Base-by-base conservation (phyloP, 2,113 vertebrate genomes). In the Ptyas mucosa region DNA sequence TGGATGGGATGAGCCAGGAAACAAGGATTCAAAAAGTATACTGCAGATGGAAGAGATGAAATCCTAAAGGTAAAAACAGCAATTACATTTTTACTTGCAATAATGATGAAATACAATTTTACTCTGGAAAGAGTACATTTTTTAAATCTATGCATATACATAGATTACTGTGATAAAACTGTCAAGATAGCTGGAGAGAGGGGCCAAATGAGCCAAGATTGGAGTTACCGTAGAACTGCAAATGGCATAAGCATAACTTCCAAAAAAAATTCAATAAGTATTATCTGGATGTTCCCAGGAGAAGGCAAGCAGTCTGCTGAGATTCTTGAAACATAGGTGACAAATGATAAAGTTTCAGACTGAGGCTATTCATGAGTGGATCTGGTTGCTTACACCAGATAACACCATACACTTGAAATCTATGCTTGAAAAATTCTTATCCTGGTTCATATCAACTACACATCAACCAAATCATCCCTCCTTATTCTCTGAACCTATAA, bases 1-100 rank as follows among this genome's bases (percentile, higher is more conserved):
- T 88, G 98, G 97, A 94, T 99, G 99, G 2, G 99, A 99, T 34
- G 98, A 99, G 88, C 99, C 99, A 4, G 98, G 98, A 96, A 98
- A 98, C 53, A 99, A 93, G 7, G 97, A 97, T 89, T 98, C 98
- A 94, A 99, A 98, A 90, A 99, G 98, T 88, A 91, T 98, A 95
- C 95, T 97, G 95, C 98, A 98, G 86, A 99, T 52, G 96, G 99
- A 98, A 61, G 95, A 95, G 96, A 99, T 96, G 94, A 99, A 99
- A 95, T 97, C 98, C 99, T 99, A 89, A 85, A 93, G 96, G 61
- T 90, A 57, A 26, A 46, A 91, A 89, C 5, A 93, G 87, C 92
- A 54, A 88, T 0, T 51, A 86, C 18, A 23, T 2, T 90, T 69
- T 92, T 86, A 69, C 8, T 1, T 34, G 15, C 18, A 46, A 92